Base-by-base conservation (phyloP, 2,113 vertebrate genomes). In the Periophthalmus modestus region DNA sequence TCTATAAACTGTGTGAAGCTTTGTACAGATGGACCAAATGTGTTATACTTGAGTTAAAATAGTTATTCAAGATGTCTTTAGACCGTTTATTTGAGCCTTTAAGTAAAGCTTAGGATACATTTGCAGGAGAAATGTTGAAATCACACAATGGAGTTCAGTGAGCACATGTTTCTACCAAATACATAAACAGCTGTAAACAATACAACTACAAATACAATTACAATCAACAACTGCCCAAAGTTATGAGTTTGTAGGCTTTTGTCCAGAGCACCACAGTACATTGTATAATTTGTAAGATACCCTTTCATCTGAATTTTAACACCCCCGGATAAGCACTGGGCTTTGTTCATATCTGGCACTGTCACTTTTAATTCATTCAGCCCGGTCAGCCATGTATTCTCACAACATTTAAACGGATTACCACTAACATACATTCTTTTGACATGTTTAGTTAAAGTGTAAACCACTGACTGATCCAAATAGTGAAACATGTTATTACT, bases 351-450 rank as follows among this genome's bases (percentile, higher is more conserved):
- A 75, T 95, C 93, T 2, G 39, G 77, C 69, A 96, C 39, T 0
- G 69, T 82, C 58, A 92, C 83, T 0, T 72, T 70, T 0, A 76
- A 75, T 0, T 71, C 82, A 0, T 47, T 83, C 33, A 96, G 76
- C 24, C 9, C 0, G 14, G 71, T 85, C 79, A 95, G 75, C 95
- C 94, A 96, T 23, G 18, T 71, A 68, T 92, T 87, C 0, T 90
- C 85, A 63, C 96, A 95, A n/a, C 95, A 95, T 73, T 91, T 88
- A 67, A 95, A 93, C 57, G 87, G 33, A 80, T 95, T 95, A 1
- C 93, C 94, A 7, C 93, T 90, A 0, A 95, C 16, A 0, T 83
- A 70, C 72, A 96, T 2, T 0, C 48, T 55, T 47, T 33, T 54
- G 46, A 95, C 92, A 71, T 89, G 85, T 4, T 0, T 50, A 21